Evolutionary conservation across 2,797 vertebrate genomes (phyloP), one percentile per base, ranked within the genome.

Genomic region (Alectoris magna): DNA sequence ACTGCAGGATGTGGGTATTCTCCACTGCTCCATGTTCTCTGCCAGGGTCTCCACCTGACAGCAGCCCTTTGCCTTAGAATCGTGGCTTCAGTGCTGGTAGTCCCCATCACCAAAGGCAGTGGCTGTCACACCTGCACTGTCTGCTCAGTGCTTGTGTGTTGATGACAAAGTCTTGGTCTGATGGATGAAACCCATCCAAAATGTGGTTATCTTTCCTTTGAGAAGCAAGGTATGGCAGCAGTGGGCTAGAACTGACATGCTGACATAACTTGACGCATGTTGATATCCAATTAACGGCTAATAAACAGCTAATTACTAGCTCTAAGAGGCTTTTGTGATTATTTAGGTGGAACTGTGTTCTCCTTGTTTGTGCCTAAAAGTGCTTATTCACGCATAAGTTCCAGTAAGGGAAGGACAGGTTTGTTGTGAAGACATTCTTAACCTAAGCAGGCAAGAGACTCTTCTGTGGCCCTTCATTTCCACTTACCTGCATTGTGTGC

Each of bases 231-330:
- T 31, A 51, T 18, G 19, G 4, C 38, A 22, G n/a, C 1, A 0
- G 21, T 72, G 58, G 38, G 23, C 21, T 85, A 36, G 39, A 44
- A 29, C 10, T 59, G 41, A 60, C 3, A 2, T 53, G 36, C 72
- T 87, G 34, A 49, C 85, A 36, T 19, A 70, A 73, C 29, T 41
- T 79, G 48, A 66, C 79, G 34, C 71, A 62, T 82, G n/a, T 74
- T 91, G 91, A 60, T 91, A 72, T 53, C 41, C 82, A 88, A 79
- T 95, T 62, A 90, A 74, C 38, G 88, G 80, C 56, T 88, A 87
- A 85, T 75, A 46, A 94, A 67, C 48, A 80, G 58, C 70, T 92
- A 56, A 78, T 63, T 76, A 79, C 24, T 71, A 29, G 14, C 60
- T 81, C 34, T 21, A 46, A 72, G 55, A 88, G 38, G 34, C 44